phyloP scores from a whole-genome alignment of 92 coral and sea anemone species.

The Palythoa grandis region DNA sequence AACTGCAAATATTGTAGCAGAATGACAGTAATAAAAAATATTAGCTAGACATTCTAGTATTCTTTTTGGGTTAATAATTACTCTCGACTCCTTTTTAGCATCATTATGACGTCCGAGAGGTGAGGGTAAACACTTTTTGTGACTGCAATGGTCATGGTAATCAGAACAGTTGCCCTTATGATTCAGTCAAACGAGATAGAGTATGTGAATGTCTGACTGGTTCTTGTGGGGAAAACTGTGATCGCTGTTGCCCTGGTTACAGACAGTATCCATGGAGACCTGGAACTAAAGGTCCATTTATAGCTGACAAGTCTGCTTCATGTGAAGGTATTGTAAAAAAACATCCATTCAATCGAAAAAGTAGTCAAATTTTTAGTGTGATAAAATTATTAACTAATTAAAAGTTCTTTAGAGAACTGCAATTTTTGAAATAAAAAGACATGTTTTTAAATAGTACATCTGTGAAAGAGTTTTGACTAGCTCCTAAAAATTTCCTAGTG shows the following conservation, averaged over 20 bases:
- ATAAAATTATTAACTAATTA: too few species aligned
- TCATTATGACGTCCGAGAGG: constrained; percentile 90
- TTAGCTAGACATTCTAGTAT: too few species aligned
- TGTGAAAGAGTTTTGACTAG: too few species aligned
- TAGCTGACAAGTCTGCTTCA: constrained; percentile 76
- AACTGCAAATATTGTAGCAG: too few species aligned
- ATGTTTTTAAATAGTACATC: too few species aligned
- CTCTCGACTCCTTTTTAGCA: constrained; percentile 59
- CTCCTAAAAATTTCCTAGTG: too few species aligned
- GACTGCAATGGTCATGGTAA: constrained; percentile 94
- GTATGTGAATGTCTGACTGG: constrained; percentile 81
- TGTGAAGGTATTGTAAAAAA: constrained; percentile 56
- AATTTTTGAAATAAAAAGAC: too few species aligned
- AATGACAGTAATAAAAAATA: too few species aligned
- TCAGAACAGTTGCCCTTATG: constrained; percentile 64
- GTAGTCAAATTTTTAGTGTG: too few species aligned
- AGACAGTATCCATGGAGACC: constrained; percentile 93
- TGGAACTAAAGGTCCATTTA: constrained; percentile 80
- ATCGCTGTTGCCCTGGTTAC: constrained; percentile 81
- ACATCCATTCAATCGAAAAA: too few species aligned
- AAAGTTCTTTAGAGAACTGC: too few species aligned
- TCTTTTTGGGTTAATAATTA: too few species aligned
- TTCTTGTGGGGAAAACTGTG: constrained; percentile 86
- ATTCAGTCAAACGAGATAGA: constrained; percentile 60
- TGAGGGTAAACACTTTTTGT: constrained; percentile 73